phyloP scores from a whole-genome alignment of 2,797 vertebrate species.

The Cichlasoma orientale region DNA sequence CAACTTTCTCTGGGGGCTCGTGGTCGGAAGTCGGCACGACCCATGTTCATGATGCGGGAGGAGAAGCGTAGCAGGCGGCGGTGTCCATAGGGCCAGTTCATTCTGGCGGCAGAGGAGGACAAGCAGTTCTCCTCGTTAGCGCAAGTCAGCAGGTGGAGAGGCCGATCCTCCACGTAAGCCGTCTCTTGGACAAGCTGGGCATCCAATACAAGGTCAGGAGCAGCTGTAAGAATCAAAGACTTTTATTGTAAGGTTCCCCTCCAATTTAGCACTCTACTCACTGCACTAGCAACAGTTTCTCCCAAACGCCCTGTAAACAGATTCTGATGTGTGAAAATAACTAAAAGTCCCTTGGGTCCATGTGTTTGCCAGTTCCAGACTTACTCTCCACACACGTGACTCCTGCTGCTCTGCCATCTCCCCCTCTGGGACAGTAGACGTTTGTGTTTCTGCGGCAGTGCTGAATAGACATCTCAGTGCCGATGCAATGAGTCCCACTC shows the following conservation, averaged over 20 bases:
- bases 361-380: conserved; percentile 55
- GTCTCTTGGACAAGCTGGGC: conserved; percentile 93
- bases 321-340: neutral
- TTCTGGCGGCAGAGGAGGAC: conserved; percentile 87
- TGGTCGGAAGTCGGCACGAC: conserved; percentile 91
- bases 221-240: conserved; percentile 74
- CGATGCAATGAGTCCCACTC: conserved; percentile 88
- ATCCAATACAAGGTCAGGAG: conserved; percentile 93
- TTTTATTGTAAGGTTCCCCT: neutral
- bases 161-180: conserved; percentile 93
- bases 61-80: conserved; percentile 96
- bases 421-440: conserved; percentile 88
- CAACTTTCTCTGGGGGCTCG: conserved; percentile 88
- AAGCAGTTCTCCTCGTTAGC: conserved; percentile 96
- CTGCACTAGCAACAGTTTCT: neutral
- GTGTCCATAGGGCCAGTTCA: conserved; percentile 93
- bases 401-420: conserved; percentile 85
- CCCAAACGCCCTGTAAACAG: neutral
- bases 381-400: conserved; percentile 91
- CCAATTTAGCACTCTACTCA: neutral
- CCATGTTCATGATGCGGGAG: conserved; percentile 94
- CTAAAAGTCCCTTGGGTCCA: neutral
- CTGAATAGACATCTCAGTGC: conserved; percentile 90
- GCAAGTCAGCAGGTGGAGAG: conserved; percentile 90
- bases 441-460: conserved; percentile 88